Evolutionary conservation across 2,113 vertebrate genomes (phyloP).

Genomic region (Meleagris gallopavo): DNA sequence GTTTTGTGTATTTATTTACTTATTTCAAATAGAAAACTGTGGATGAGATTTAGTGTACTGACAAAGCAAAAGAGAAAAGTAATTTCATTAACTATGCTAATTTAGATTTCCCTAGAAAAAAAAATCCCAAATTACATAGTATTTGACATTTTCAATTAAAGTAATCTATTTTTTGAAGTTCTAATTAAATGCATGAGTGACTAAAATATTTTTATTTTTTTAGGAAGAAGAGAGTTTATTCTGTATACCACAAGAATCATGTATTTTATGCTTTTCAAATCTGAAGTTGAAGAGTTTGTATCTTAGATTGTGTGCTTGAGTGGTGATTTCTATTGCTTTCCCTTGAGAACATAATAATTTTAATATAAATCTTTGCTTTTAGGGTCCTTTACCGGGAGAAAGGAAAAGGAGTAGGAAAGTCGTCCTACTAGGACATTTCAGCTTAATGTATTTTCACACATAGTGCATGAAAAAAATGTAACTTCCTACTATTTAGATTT

Average conservation of each 20-base stretch:
- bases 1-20: background rate
- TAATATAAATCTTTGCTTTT: background rate
- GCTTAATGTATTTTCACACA: background rate
- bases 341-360: background rate
- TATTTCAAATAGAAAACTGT: conserved; percentile 43
- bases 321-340: background rate
- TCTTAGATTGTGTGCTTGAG: background rate
- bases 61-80: conserved; percentile 78
- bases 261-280: background rate
- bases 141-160: conserved; percentile 77
- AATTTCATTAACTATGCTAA: conserved; percentile 78
- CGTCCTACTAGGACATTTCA: background rate
- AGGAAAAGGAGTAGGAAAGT: background rate
- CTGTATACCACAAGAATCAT: background rate
- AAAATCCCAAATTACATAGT: conserved; percentile 65
- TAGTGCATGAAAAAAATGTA: background rate
- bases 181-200: conserved; percentile 77
- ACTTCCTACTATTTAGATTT: background rate
- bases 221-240: background rate
- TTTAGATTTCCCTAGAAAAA: conserved; percentile 67
- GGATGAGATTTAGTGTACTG: conserved; percentile 71
- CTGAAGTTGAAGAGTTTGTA: background rate
- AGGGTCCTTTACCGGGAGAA: background rate
- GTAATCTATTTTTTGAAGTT: conserved; percentile 77
- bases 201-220: conserved; percentile 31